These are phyloP conservation scores for Engraulis encrasicolus DNA, from an alignment of 2,113 vertebrate genomes.

Conservation along the genomic window DNA sequence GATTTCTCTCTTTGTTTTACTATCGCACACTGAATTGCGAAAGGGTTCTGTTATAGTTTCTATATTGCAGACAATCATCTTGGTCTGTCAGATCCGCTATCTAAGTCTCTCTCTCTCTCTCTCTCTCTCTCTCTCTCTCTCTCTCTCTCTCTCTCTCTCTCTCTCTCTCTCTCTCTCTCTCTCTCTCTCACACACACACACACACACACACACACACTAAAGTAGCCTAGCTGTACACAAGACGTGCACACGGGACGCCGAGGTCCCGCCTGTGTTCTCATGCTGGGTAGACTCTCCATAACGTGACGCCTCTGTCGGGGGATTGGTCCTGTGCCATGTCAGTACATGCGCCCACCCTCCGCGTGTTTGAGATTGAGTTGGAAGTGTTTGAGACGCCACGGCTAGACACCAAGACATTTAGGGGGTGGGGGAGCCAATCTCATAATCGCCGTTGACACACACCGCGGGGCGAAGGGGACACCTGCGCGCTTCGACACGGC, in stretches of 20 bases:
- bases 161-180: neutral
- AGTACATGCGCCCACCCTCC: slow-evolving; percentile 76
- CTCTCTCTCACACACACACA: slow-evolving; percentile 9
- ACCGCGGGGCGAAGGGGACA: slow-evolving; percentile 42
- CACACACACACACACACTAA: slow-evolving; percentile 18
- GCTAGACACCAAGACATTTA: slow-evolving; percentile 63
- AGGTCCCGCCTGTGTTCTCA: slow-evolving; percentile 69
- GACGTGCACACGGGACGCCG: slow-evolving; percentile 54
- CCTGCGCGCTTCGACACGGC: slow-evolving; percentile 57
- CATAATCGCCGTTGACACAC: slow-evolving; percentile 47
- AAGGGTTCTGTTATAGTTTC: neutral
- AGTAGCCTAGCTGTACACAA: slow-evolving; percentile 20
- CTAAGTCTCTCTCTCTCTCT: neutral
- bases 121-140: neutral
- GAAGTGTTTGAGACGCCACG: slow-evolving; percentile 62
- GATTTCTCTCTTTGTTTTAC: neutral
- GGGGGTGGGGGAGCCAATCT: slow-evolving; percentile 50
- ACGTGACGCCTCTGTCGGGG: slow-evolving; percentile 66
- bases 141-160: neutral
- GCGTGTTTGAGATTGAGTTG: slow-evolving; percentile 45
- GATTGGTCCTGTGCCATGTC: slow-evolving; percentile 91
- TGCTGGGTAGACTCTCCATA: slow-evolving; percentile 59
- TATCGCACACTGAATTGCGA: no score
- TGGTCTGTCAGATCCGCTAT: neutral
- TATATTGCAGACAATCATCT: neutral